Percentiles rank a stretch among this genome's conserved stretches.
Conservation (phyloP, 2,113 vertebrate genomes). For the Halcyon malimbica region DNA sequence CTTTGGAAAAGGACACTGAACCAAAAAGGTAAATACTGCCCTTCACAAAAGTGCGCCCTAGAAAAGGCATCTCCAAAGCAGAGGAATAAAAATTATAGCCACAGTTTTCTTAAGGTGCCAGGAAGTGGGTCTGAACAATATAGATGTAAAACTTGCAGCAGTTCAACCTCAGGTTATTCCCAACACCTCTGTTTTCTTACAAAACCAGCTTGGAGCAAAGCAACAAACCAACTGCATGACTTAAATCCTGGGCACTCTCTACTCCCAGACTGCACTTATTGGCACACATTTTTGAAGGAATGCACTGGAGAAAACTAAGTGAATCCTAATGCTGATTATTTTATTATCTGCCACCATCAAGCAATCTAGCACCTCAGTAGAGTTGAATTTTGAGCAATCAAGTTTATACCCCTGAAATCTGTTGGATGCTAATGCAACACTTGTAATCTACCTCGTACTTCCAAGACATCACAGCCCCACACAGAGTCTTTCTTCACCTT, state of each 20-base stretch:
- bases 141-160: neutral
- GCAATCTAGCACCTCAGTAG: neutral
- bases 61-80: neutral
- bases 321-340: neutral
- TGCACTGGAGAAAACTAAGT: neutral
- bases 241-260: neutral
- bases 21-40: neutral
- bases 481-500: neutral
- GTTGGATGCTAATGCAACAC: neutral
- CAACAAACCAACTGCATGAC: neutral
- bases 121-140: neutral
- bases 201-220: neutral
- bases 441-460: neutral
- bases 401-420: neutral
- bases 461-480: neutral
- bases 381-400: neutral
- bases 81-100: fast-evolving
- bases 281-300: neutral
- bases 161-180: neutral
- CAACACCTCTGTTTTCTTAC: neutral
- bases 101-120: neutral
- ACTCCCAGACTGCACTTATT: neutral
- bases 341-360: neutral
- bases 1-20: neutral
- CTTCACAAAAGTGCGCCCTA: neutral